Base-by-base conservation (phyloP, 2,888 invertebrate genomes). In the Melieria crassipennis region DNA sequence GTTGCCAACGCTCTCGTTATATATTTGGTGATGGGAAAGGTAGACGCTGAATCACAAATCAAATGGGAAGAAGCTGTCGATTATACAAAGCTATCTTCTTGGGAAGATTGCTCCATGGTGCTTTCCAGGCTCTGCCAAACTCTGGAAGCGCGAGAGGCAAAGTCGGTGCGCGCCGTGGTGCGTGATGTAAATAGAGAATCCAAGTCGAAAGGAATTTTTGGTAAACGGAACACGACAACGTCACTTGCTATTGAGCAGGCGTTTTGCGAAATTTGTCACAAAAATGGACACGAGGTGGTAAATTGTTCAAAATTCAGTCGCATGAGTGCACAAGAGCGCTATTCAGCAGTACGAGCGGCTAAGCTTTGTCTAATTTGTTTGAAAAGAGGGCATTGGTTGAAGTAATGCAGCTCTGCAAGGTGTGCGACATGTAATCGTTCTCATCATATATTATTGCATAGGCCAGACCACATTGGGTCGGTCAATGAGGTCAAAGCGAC, bases 51-150 rank as follows among this genome's bases (percentile, higher is more conserved):
- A n/a, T 72, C 73, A 7, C 70, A 73, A 55, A 13, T 69, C 1
- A 73, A 75, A 48, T 75, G 75, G 73, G 74, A 75, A 47, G 76
- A 75, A 65, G 65, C 74, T 7, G 65, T 75, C 4, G 73, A 73
- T 58, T 72, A 72, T 48, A 71, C 62, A 1, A 70, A 68, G 42
- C 60, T 76, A 9, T 70, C 70, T 9, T 50, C 66, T 13, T 75
- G 72, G 62, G 7, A 30, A 30, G 30, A 30, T 30, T 30, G 30
- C 30, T 30, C 30, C 30, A 30, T 30, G 30, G 30, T 75, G 30
- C 63, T 73, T 52, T 47, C 73, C 11, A 69, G 73, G 52, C 72
- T 75, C 13, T 74, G 66, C 7, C 48, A 72, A 45, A 71, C 66
- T 55, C 62, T 76, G 62, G 76, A 75, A 42, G 76, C 71, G 73